Base-by-base conservation (phyloP, 2,888 invertebrate species). In the Nipponacmea schrenckii region DNA sequence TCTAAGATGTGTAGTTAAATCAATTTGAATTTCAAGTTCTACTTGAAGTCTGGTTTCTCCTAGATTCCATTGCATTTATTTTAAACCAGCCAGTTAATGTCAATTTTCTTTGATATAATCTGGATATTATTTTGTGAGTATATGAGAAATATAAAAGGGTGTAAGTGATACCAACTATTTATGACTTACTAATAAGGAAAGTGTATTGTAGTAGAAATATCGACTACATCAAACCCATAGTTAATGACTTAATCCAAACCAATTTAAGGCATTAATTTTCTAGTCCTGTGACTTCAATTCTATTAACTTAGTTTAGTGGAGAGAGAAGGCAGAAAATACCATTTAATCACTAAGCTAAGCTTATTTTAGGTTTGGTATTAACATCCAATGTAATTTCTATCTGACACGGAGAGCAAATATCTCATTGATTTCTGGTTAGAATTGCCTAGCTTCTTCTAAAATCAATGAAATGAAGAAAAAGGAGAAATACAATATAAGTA, bases 381-480 rank as follows among this genome's bases (percentile, higher is more conserved):
- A 63, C 27, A 62, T 50, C 70, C 44, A 62, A 63, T 67, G 73
- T 64, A 67, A 70, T 70, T 73, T 73, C 67, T 62, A 70, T 73
- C 65, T 39, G 73, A 70, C 73, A 68, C 64, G 50, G 64, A 68
- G 67, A 70, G 67, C 70, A 68, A 73, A 73, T 70, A 69, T 67
- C 64, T 64, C 70, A 73, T 73, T 64, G 73, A 73, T 73, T 68
- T 62, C 64, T 24, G 64, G 14, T 44, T 20, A 46, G 69, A 39
- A 48, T 31, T 64, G 64, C 39, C 24, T 64, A 48, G 62, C 24
- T 63, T 39, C 44, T 39, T 46, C 63, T 20, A 39, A 63, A 69
- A 69, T 69, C 68, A 69, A 69, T 69, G 62, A 26, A 63, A 63
- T 26, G n/a, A n/a, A 26, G 46, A 46, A 63, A 69, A 62, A 45